A percentile compares a stretch with the other conserved stretches of the same genome.
phyloP scores from a whole-genome alignment of 2,113 vertebrate genomes.

The Menura novaehollandiae region DNA sequence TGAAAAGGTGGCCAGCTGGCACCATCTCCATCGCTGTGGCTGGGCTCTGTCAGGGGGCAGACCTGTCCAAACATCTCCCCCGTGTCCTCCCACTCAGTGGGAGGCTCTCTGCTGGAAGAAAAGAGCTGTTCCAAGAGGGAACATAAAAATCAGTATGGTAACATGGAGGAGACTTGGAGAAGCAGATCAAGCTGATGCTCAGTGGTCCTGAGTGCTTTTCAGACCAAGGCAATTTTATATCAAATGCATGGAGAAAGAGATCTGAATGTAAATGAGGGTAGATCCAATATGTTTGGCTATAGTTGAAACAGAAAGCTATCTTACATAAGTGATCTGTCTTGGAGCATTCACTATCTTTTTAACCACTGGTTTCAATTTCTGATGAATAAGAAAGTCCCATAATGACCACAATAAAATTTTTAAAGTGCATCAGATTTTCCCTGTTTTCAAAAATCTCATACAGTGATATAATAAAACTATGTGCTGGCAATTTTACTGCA shows the following conservation, averaged over 20 bases:
- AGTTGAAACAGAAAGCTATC: background rate
- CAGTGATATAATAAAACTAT: background rate
- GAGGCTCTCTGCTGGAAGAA: background rate
- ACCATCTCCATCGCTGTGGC: background rate
- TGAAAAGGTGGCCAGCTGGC: constrained; percentile 10
- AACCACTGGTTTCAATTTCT: background rate
- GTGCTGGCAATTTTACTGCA: background rate
- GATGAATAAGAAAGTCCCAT: background rate
- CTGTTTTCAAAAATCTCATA: background rate
- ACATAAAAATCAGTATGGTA: background rate
- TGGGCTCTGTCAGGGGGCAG: background rate
- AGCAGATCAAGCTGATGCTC: background rate
- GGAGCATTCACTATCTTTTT: background rate
- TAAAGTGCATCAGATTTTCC: background rate
- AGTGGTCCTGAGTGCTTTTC: background rate
- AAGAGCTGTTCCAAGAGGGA: background rate
- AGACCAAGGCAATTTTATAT: background rate
- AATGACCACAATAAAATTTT: background rate
- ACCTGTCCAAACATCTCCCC: background rate
- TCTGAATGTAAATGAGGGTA: background rate
- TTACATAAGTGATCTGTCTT: rapidly evolving
- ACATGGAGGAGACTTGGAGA: background rate
- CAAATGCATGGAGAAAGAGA: background rate
- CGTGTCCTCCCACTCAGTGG: background rate
- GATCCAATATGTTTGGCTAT: background rate